A percentile compares a stretch with the other conserved stretches of the same genome.
These are phyloP conservation scores for Hirtodrosophila histrioides DNA, from an alignment of 2,888 invertebrate genomes.

Conservation along the genomic window DNA sequence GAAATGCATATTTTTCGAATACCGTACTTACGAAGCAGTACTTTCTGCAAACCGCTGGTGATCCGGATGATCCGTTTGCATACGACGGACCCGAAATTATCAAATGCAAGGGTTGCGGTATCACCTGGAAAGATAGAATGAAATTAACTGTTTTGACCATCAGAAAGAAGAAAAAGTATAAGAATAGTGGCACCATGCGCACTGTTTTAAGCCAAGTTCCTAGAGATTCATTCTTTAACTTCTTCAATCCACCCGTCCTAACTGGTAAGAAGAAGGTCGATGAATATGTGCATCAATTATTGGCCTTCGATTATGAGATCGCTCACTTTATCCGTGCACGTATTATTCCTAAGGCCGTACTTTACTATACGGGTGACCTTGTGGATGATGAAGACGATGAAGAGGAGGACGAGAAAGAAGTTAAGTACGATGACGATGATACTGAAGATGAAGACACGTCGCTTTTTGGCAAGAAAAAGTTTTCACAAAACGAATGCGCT, in stretches of 20 bases:
- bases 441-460: slow-evolving; percentile 86
- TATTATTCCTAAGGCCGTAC: slow-evolving; percentile 97
- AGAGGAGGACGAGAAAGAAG: slow-evolving; percentile 86
- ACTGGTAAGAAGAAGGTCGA: slow-evolving; percentile 93
- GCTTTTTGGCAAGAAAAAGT: slow-evolving; percentile 74
- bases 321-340: slow-evolving; percentile 99
- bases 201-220: slow-evolving; percentile 98
- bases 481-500: slow-evolving; percentile 88
- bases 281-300: slow-evolving; percentile 92
- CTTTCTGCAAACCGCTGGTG: slow-evolving; percentile 95
- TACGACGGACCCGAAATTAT: slow-evolving; percentile 94
- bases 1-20: slow-evolving; percentile 96
- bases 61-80: slow-evolving; percentile 94
- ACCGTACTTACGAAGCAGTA: slow-evolving; percentile 95
- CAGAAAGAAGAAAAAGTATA: slow-evolving; percentile 99
- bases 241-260: slow-evolving; percentile 97
- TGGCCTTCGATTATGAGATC: slow-evolving; percentile 98
- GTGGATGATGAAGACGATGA: slow-evolving; percentile 91
- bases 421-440: slow-evolving; percentile 87
- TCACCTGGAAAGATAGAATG: slow-evolving; percentile 99
- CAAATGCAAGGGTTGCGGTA: slow-evolving; percentile 90
- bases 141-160: slow-evolving; percentile 98
- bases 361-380: slow-evolving; percentile 97
- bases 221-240: slow-evolving; percentile 99
- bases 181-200: slow-evolving; percentile 95